Percentiles rank a stretch among this genome's conserved stretches.
Conservation (phyloP, 2,113 vertebrate genomes). For the Channa maculata region DNA sequence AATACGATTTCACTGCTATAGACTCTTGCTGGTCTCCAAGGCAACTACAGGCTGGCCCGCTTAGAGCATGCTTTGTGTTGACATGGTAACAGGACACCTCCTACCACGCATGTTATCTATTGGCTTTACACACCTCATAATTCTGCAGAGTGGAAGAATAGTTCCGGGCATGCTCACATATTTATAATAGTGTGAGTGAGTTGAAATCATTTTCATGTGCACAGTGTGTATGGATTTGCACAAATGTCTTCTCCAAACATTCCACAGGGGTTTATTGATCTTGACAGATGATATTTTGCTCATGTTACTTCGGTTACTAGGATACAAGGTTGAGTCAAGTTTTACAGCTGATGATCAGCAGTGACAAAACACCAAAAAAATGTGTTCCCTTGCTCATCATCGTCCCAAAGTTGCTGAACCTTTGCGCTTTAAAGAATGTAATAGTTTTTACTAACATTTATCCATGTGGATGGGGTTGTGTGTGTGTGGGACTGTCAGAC, state of each 20-base stretch:
- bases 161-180: slow-evolving; percentile 19
- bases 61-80: slow-evolving; percentile 74
- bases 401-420: neutral
- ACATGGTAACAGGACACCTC: slow-evolving; percentile 80
- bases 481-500: neutral
- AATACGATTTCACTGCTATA: slow-evolving; percentile 53
- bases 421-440: neutral
- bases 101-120: slow-evolving; percentile 55
- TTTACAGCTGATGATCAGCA: slow-evolving; percentile 24
- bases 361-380: slow-evolving; percentile 19
- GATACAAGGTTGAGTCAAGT: slow-evolving; percentile 24
- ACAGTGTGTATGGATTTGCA: neutral
- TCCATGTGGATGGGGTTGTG: neutral
- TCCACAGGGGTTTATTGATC: neutral
- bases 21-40: slow-evolving; percentile 74
- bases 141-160: slow-evolving; percentile 25
- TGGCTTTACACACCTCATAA: slow-evolving; percentile 26
- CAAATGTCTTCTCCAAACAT: neutral
- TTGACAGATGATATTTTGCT: slow-evolving; percentile 28
- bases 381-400: neutral
- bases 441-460: neutral
- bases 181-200: slow-evolving; percentile 17
- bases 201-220: neutral
- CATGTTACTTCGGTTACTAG: slow-evolving; percentile 41
- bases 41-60: slow-evolving; percentile 71